Percentiles rank a stretch among this genome's conserved stretches.
phyloP scores from a whole-genome alignment of 1,140 invertebrate species.

The Ladona fulva region DNA sequence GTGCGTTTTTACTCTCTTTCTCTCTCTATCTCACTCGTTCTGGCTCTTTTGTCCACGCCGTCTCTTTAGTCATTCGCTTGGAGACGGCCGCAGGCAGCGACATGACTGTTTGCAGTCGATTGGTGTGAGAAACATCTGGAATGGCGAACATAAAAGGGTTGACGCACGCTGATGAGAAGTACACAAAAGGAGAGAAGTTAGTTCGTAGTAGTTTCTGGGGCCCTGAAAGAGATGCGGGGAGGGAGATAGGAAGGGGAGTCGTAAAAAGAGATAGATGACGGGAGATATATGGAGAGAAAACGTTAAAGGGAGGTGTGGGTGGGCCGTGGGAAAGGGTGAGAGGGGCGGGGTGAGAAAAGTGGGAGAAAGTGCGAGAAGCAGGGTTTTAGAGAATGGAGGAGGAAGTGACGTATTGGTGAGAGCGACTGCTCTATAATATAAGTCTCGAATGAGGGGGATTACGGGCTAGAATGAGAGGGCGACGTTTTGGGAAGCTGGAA shows the following conservation, averaged over 20 bases:
- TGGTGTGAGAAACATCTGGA: slow-evolving; percentile 8
- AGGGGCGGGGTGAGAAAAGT: not conserved
- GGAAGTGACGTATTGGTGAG: too few species aligned
- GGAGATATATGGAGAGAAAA: too few species aligned
- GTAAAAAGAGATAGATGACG: too few species aligned
- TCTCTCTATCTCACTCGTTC: not conserved
- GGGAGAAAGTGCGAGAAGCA: not conserved
- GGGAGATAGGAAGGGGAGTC: not conserved
- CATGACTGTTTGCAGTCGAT: slow-evolving; percentile 8
- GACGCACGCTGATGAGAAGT: not conserved
- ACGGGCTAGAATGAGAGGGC: too few species aligned
- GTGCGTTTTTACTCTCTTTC: not conserved
- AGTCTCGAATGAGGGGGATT: too few species aligned
- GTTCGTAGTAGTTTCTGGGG: not conserved
- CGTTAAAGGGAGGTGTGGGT: not conserved
- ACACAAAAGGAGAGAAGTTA: slow-evolving; percentile 9
- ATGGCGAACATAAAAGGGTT: slow-evolving; percentile 4
- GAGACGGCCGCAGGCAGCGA: not conserved
- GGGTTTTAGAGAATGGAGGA: too few species aligned
- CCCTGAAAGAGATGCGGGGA: not conserved
- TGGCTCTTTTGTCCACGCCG: not conserved
- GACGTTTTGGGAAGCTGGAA: too few species aligned
- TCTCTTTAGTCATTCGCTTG: not conserved
- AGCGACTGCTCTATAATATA: too few species aligned
- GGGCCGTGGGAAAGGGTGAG: not conserved